Evolutionary conservation across 2,888 invertebrate genomes (phyloP).

Genomic region (Nomada ferruginata): DNA sequence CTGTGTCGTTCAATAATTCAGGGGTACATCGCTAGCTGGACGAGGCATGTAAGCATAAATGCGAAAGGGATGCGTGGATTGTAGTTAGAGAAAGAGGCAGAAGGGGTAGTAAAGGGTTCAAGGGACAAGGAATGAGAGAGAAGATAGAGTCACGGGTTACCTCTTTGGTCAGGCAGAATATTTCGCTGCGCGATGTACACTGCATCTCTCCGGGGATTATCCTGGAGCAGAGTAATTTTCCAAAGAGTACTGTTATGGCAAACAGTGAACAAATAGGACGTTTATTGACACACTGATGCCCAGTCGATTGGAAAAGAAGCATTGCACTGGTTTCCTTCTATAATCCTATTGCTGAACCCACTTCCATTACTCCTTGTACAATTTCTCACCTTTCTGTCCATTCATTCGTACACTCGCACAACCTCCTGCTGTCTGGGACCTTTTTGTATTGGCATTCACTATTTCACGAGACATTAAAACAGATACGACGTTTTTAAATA

Average conservation of each 20-base stretch:
- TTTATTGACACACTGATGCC: slow-evolving; percentile 46
- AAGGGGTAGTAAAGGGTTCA: slow-evolving; percentile 47
- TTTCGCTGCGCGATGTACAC: slow-evolving; percentile 71
- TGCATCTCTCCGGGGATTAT: slow-evolving; percentile 74
- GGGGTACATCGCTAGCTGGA: slow-evolving; percentile 71
- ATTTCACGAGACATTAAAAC: too few relatives aligned
- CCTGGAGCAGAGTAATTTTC: slow-evolving; percentile 59
- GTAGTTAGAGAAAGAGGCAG: slow-evolving; percentile 43
- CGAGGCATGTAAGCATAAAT: slow-evolving; percentile 75
- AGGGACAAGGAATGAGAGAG: slow-evolving; percentile 47
- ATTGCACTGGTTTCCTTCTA: background rate
- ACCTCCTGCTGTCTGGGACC: too few relatives aligned
- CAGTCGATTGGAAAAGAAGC: slow-evolving; percentile 34
- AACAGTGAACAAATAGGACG: slow-evolving; percentile 45
- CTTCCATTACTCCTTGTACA: too few relatives aligned
- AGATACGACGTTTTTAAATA: too few relatives aligned
- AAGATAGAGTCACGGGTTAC: slow-evolving; percentile 64
- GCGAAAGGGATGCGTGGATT: slow-evolving; percentile 57
- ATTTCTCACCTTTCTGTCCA: too few relatives aligned
- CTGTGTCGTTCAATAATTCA: slow-evolving; percentile 76
- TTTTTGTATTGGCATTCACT: too few relatives aligned
- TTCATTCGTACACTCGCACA: too few relatives aligned
- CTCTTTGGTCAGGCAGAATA: slow-evolving; percentile 77
- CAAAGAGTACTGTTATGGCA: slow-evolving; percentile 44
- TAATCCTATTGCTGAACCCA: background rate